Evolutionary conservation across 2,888 invertebrate species (phyloP).

Genomic region (Azorinus chamasolen): DNA sequence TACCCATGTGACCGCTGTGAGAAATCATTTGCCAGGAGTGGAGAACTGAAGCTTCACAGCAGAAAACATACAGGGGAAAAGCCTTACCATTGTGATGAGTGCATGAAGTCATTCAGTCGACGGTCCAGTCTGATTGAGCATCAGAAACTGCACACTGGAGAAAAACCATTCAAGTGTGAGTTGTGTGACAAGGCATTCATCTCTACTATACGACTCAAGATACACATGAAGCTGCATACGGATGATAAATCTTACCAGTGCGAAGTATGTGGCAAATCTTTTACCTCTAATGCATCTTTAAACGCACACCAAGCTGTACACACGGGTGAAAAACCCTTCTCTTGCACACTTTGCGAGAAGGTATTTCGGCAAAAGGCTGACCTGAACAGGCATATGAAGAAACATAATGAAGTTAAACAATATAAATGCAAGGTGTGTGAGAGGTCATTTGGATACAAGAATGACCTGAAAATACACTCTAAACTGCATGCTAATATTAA

Average conservation of each 20-base stretch:
- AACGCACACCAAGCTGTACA: too few relatives aligned
- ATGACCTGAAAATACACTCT: constrained; percentile 19
- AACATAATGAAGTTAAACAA: constrained; percentile 6
- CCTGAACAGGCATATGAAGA: too few relatives aligned
- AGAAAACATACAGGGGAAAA: constrained; percentile 23
- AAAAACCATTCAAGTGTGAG: constrained; percentile 35
- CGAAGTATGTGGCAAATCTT: constrained; percentile 14
- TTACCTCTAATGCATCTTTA: background rate
- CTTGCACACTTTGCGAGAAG: too few relatives aligned
- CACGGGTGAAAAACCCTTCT: too few relatives aligned
- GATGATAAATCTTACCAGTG: constrained; percentile 19
- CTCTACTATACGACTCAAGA: constrained; percentile 23
- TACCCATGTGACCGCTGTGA: constrained; percentile 13
- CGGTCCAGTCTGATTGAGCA: constrained; percentile 20
- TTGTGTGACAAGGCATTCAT: constrained; percentile 34
- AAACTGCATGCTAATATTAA: background rate
- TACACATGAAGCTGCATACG: constrained; percentile 14
- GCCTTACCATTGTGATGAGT: constrained; percentile 7
- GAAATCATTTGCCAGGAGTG: constrained; percentile 5
- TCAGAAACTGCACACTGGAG: constrained; percentile 38
- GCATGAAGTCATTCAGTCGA: constrained; percentile 5
- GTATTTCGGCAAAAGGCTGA: too few relatives aligned
- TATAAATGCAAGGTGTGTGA: constrained; percentile 11
- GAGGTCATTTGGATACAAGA: constrained; percentile 7
- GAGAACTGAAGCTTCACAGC: constrained; percentile 6